Evolutionary conservation across 2,888 invertebrate species (phyloP), one percentile per base, ranked within the genome.

Genomic region (Rhagonycha lutea): DNA sequence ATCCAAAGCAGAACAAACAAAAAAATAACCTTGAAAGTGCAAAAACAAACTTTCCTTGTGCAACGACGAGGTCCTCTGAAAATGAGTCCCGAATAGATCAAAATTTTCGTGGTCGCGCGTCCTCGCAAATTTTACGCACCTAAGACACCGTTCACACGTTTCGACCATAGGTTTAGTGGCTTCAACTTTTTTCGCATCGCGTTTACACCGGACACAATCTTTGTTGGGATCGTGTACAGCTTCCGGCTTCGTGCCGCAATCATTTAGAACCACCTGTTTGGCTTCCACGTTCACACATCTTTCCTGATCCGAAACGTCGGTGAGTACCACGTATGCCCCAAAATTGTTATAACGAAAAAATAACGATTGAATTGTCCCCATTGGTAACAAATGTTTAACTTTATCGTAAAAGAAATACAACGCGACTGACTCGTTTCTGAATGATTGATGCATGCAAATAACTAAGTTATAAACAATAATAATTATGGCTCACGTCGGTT

Each of bases 241-340:
- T 23, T 47, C 61, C 12, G 14, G 10, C 1, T 12, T 4, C 47
- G 28, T 26, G 11, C 1, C 24, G 12, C 9, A 18, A 63, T 32
- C 26, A 14, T 61, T 60, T 4, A 12, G 32, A 7, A 47, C 47
- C 47, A 74, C 68, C 14, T 68, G 14, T n/a, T 74, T 74, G 12
- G 32, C 32, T 28, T 74, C 74, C 7, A 74, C 18, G 2, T 5
- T 12, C 11, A 75, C 32, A 18, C 47, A 67, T n/a, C 14, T 69
- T 32, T 75, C 72, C n/a, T 69, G 63, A 47, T 75, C 60, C 3
- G 72, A 63, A 29, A 72, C 61, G 8, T 75, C 75, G 2, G 72
- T 63, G 9, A 69, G 26, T 0, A 65, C 23, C 0, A 69, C 61
- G 61, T 69, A 75, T 14, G 71, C 18, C 12, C 72, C 72, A 60